These are phyloP conservation scores for Physella acuta DNA, from an alignment of 1,140 invertebrate genomes.

Conservation along the genomic window DNA sequence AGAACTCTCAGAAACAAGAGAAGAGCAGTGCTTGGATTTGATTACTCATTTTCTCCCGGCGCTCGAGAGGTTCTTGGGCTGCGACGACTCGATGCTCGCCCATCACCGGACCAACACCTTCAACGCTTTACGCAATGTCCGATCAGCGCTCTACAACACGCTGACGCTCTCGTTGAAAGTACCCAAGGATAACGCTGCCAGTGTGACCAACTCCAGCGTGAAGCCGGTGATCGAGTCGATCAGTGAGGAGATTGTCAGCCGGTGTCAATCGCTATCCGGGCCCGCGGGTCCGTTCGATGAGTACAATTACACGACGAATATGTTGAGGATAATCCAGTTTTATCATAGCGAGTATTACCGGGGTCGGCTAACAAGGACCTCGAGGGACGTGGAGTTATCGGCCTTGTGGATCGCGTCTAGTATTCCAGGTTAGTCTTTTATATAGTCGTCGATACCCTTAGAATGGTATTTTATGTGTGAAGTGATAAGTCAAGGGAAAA, in stretches of 20 bases:
- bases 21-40: conserved; percentile 32
- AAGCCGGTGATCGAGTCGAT: conserved; percentile 22
- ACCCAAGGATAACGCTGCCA: conserved; percentile 20
- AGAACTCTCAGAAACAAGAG: conserved; percentile 1
- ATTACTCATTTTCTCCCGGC: conserved; percentile 29
- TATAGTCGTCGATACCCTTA: too few species aligned
- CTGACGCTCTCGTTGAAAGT: conserved; percentile 22
- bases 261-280: conserved; percentile 10
- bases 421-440: conserved; percentile 13
- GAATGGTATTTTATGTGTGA: too few species aligned
- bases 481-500: too few species aligned
- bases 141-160: conserved; percentile 21
- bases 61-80: conserved; percentile 25
- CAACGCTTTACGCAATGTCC: conserved; percentile 18
- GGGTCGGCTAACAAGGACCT: neutral
- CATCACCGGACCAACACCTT: conserved; percentile 7
- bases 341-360: conserved; percentile 18
- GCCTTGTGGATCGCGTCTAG: conserved; percentile 22
- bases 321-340: conserved; percentile 22
- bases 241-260: neutral
- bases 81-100: conserved; percentile 18
- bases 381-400: conserved; percentile 17
- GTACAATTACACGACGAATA: conserved; percentile 28
- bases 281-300: conserved; percentile 23
- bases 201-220: conserved; percentile 31